phyloP scores from a whole-genome alignment of 2,888 invertebrate genomes.

The Sesia apiformis region DNA sequence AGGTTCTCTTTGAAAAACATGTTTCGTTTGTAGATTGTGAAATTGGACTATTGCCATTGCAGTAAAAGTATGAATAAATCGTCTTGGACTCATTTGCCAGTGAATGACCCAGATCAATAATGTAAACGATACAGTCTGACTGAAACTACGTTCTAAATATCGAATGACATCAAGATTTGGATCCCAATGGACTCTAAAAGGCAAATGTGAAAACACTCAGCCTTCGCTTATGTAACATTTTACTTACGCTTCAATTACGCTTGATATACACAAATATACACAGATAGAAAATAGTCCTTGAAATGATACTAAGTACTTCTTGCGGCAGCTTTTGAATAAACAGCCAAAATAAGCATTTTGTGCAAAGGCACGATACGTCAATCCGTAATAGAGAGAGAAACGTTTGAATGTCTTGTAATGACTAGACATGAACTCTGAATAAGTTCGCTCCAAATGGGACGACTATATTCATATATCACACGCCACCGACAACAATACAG shows the following conservation, averaged over 20 bases:
- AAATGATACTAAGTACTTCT: too few relatives aligned
- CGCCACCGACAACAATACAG: slow-evolving; percentile 34
- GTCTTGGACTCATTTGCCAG: slow-evolving; percentile 50
- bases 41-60: slow-evolving; percentile 68
- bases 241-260: too few relatives aligned
- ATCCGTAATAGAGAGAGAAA: slow-evolving; percentile 14
- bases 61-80: slow-evolving; percentile 71
- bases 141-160: slow-evolving; percentile 20
- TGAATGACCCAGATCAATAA: slow-evolving; percentile 60
- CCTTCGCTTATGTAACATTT: too few relatives aligned
- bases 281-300: too few relatives aligned
- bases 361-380: not conserved
- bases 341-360: too few relatives aligned
- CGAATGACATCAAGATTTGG: not conserved
- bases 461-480: slow-evolving; percentile 32
- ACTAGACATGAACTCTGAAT: slow-evolving; percentile 23
- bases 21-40: slow-evolving; percentile 56
- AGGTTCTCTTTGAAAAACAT: slow-evolving; percentile 53
- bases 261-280: too few relatives aligned
- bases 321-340: too few relatives aligned
- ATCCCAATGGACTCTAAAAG: too few relatives aligned
- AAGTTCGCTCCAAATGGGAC: slow-evolving; percentile 20
- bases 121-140: slow-evolving; percentile 27
- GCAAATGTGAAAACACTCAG: too few relatives aligned
- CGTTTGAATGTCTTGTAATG: slow-evolving; percentile 18